Evolutionary conservation across 2,113 vertebrate species (phyloP).

Genomic region (Takifugu bimaculatus): DNA sequence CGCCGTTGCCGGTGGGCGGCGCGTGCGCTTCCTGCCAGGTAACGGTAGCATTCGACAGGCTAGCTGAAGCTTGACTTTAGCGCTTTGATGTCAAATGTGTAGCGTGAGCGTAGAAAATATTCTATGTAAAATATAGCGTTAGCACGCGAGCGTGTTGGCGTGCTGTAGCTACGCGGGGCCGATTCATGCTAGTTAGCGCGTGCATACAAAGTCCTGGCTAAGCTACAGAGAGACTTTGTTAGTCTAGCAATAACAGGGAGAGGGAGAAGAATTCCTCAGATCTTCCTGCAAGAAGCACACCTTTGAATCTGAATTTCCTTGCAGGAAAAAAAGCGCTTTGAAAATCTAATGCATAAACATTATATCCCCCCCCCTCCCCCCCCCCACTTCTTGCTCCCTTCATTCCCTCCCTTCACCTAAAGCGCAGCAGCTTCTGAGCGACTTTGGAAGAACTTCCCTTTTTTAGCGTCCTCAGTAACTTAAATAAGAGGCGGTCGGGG

Average conservation of each 20-base stretch:
- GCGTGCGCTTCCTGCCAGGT: slow-evolving; percentile 29
- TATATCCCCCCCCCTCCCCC: slow-evolving; percentile 47
- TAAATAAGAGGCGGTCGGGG: slow-evolving; percentile 78
- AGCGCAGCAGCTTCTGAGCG: slow-evolving; percentile 74
- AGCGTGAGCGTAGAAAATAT: slow-evolving; percentile 59
- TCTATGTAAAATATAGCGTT: slow-evolving; percentile 52
- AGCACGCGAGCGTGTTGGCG: slow-evolving; percentile 36
- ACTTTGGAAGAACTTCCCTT: slow-evolving; percentile 78
- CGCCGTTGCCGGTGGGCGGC: slow-evolving; percentile 35
- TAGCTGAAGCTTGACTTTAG: slow-evolving; percentile 35
- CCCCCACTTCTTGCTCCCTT: slow-evolving; percentile 54
- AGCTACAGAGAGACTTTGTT: slow-evolving; percentile 77
- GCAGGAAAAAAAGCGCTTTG: slow-evolving; percentile 76
- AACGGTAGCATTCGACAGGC: slow-evolving; percentile 43
- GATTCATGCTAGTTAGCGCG: slow-evolving; percentile 56
- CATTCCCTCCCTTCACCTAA: slow-evolving; percentile 74
- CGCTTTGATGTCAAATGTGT: slow-evolving; percentile 60
- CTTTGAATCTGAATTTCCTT: slow-evolving; percentile 82
- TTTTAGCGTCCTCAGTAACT: slow-evolving; percentile 77
- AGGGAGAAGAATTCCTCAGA: slow-evolving; percentile 76
- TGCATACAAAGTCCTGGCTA: slow-evolving; percentile 72
- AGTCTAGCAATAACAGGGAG: slow-evolving; percentile 76
- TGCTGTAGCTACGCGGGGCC: slow-evolving; percentile 58
- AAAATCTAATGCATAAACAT: slow-evolving; percentile 85
- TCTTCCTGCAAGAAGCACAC: slow-evolving; percentile 78